Base-by-base conservation (phyloP, 2,888 invertebrate species). In the Pristionchus japonicus region DNA sequence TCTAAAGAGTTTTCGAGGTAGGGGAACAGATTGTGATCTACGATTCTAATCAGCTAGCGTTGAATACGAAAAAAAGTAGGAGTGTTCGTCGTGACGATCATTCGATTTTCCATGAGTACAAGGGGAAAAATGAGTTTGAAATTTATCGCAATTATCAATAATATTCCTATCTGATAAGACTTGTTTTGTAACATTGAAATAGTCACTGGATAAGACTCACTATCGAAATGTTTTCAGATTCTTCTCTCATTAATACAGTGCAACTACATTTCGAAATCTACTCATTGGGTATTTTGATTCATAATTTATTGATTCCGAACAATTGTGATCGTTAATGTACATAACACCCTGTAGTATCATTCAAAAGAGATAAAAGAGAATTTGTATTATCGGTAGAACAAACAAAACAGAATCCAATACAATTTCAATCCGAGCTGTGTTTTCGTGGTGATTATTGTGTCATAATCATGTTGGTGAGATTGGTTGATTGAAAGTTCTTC, bases 171-270 rank as follows among this genome's bases (percentile, higher is more conserved):
- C n/a, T n/a, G n/a, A n/a, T n/a, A n/a, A n/a, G n/a, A n/a, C n/a
- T n/a, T n/a, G n/a, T n/a, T n/a, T n/a, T n/a, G n/a, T n/a, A n/a
- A n/a, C n/a, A n/a, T n/a, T n/a, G n/a, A n/a, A n/a, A n/a, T n/a
- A n/a, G n/a, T n/a, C n/a, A n/a, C n/a, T n/a, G n/a, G n/a, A 67
- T n/a, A 3, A 77, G 15, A 13, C 61, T 9, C 11, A 49, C 11
- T 15, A 49, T 49, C 49, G 17, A 4, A 49, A 49, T 34, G 40
- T 3, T 88, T 90, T 61, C 86, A 91, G 91, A 70, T 92, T 92
- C 89, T 92, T 92, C 90, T 91, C 92, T 17, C 91, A 92, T 87
- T 92, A 90, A 92, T 47, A 13, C 61, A 23, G 17, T 61, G 9
- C 61, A 61, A 61, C 61, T 61, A 23, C 20, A 61, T 61, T 23